Evolutionary conservation across 2,797 vertebrate genomes (phyloP).

Genomic region (Gila robusta): DNA sequence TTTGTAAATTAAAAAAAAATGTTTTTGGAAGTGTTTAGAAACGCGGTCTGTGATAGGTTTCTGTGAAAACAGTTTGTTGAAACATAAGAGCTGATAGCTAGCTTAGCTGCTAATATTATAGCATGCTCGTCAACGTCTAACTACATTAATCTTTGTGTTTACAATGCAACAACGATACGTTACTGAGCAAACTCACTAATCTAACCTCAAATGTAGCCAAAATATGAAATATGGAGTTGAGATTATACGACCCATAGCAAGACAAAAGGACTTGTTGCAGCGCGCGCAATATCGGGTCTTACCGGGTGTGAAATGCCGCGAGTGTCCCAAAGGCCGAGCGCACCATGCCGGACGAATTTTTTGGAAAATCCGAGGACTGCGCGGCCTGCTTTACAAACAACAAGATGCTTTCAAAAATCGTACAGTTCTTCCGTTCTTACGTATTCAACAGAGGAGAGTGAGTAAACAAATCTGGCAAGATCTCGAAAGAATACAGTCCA

Average conservation of each 20-base stretch:
- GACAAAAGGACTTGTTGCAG: conserved; percentile 37
- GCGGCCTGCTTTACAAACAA: conserved; percentile 79
- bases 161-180: neutral
- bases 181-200: conserved; percentile 6
- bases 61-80: conserved; percentile 18
- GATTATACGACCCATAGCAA: neutral
- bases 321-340: conserved; percentile 66
- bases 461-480: conserved; percentile 17
- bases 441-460: conserved; percentile 36
- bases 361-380: conserved; percentile 72
- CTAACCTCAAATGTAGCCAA: neutral
- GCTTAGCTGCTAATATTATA: conserved; percentile 42
- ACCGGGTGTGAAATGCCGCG: conserved; percentile 65
- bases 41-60: neutral
- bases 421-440: conserved; percentile 68
- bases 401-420: conserved; percentile 66
- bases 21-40: neutral
- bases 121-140: conserved; percentile 17
- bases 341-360: conserved; percentile 69
- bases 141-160: conserved; percentile 29
- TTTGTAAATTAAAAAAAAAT: neutral
- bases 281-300: conserved; percentile 58
- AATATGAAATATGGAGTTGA: neutral
- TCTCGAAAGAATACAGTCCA: conserved; percentile 49
- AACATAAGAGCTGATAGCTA: conserved; percentile 26